phyloP scores from a whole-genome alignment of 2,888 invertebrate species.

The Drosophila fulvimacula region DNA sequence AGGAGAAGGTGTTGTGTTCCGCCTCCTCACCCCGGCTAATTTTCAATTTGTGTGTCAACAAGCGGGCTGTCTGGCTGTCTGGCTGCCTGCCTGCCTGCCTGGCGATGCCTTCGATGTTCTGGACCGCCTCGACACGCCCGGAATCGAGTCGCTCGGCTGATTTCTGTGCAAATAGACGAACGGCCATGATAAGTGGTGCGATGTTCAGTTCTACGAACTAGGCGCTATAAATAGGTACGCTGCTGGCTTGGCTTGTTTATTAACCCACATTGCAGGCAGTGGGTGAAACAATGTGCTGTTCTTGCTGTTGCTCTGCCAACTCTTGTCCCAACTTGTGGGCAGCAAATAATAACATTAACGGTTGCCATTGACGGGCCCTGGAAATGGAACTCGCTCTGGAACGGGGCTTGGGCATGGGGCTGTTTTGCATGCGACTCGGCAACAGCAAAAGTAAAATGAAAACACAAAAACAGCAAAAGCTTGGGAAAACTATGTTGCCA shows the following conservation, averaged over 20 bases:
- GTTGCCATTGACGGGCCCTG: slow-evolving; percentile 64
- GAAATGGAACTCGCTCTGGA: slow-evolving; percentile 23
- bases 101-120: slow-evolving; percentile 2
- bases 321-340: slow-evolving; percentile 34
- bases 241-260: slow-evolving; percentile 49
- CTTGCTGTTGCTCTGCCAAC: slow-evolving; percentile 32
- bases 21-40: slow-evolving; percentile 31
- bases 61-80: slow-evolving; percentile 19
- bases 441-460: slow-evolving; percentile 25
- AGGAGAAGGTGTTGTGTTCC: background rate
- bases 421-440: slow-evolving; percentile 41
- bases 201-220: slow-evolving; percentile 35
- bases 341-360: slow-evolving; percentile 67
- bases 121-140: slow-evolving; percentile 17
- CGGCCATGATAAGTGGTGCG: slow-evolving; percentile 32
- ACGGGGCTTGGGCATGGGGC: slow-evolving; percentile 6
- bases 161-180: slow-evolving; percentile 28
- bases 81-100: background rate
- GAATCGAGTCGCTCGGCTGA: slow-evolving; percentile 32
- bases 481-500: slow-evolving; percentile 37
- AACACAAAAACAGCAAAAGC: slow-evolving; percentile 31
- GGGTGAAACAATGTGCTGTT: slow-evolving; percentile 45
- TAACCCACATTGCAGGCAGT: slow-evolving; percentile 66
- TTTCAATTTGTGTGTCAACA: slow-evolving; percentile 55
- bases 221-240: slow-evolving; percentile 40